phyloP scores from a whole-genome alignment of 2,888 invertebrate species.

The Nomada fabriciana region DNA sequence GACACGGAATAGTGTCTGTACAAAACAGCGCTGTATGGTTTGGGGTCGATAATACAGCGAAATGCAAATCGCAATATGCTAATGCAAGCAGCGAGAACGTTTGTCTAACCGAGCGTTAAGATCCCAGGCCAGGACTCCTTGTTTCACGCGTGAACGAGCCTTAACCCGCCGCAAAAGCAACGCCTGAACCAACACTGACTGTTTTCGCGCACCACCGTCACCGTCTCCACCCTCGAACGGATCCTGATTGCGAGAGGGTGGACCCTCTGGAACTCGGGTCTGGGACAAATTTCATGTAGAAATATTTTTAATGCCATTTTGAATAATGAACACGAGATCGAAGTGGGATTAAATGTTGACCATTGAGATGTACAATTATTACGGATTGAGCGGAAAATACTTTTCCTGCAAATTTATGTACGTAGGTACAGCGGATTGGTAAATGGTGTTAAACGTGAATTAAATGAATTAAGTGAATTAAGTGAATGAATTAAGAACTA shows the following conservation, averaged over 20 bases:
- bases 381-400: too few species aligned
- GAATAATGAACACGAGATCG: too few species aligned
- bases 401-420: too few species aligned
- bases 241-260: not conserved
- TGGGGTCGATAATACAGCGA: slow-evolving; percentile 56
- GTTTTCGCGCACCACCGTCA: slow-evolving; percentile 49
- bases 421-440: too few species aligned
- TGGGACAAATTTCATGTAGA: not conserved
- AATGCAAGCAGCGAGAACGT: slow-evolving; percentile 69
- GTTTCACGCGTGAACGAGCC: slow-evolving; percentile 79
- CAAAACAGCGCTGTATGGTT: slow-evolving; percentile 17
- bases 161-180: slow-evolving; percentile 71
- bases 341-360: too few species aligned
- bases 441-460: too few species aligned
- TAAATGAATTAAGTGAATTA: too few species aligned
- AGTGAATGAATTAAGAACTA: too few species aligned
- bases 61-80: slow-evolving; percentile 73
- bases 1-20: not conserved
- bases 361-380: too few species aligned
- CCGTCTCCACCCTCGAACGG: slow-evolving; percentile 6
- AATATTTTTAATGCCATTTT: too few species aligned
- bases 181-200: slow-evolving; percentile 69
- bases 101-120: slow-evolving; percentile 73
- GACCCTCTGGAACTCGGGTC: not conserved
- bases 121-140: slow-evolving; percentile 71